Conservation (phyloP, 92 coral and sea anemone genomes). For the Paramuricea clavata region DNA sequence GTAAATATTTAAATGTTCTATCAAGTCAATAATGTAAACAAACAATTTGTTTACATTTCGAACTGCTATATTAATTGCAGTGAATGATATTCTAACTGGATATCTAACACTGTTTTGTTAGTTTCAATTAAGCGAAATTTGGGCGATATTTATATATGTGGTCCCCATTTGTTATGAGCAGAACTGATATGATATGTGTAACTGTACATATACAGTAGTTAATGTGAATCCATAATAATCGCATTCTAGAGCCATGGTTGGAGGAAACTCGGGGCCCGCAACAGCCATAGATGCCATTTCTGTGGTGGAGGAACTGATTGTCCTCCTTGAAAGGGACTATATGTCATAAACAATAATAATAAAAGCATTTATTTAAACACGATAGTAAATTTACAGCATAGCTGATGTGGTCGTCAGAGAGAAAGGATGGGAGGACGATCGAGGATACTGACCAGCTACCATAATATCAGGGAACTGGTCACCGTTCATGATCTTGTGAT, state of each 20-base stretch:
- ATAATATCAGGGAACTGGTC: slow-evolving; percentile 18
- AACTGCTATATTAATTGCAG: too few species aligned
- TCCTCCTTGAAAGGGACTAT: slow-evolving; percentile 5
- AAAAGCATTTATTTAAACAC: too few species aligned
- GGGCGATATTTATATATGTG: too few species aligned
- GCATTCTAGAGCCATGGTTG: slow-evolving; percentile 48
- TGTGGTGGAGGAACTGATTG: slow-evolving; percentile 50
- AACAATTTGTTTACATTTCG: too few species aligned
- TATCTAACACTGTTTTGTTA: too few species aligned
- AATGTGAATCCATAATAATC: background rate
- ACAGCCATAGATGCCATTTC: slow-evolving; percentile 53
- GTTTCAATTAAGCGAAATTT: too few species aligned
- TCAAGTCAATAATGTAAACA: background rate
- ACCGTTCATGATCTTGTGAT: slow-evolving; percentile 15
- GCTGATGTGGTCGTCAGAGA: too few species aligned
- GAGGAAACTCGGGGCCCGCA: slow-evolving; percentile 49
- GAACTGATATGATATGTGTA: too few species aligned
- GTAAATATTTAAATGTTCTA: background rate
- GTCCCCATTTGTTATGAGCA: too few species aligned
- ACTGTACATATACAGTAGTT: too few species aligned
- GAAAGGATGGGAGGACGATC: background rate
- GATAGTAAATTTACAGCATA: too few species aligned
- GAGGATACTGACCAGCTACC: slow-evolving; percentile 26
- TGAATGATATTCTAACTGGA: too few species aligned
- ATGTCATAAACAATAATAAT: background rate